Evolutionary conservation across 1,140 invertebrate species (phyloP).

Genomic region (Sminthurinus signatus): DNA sequence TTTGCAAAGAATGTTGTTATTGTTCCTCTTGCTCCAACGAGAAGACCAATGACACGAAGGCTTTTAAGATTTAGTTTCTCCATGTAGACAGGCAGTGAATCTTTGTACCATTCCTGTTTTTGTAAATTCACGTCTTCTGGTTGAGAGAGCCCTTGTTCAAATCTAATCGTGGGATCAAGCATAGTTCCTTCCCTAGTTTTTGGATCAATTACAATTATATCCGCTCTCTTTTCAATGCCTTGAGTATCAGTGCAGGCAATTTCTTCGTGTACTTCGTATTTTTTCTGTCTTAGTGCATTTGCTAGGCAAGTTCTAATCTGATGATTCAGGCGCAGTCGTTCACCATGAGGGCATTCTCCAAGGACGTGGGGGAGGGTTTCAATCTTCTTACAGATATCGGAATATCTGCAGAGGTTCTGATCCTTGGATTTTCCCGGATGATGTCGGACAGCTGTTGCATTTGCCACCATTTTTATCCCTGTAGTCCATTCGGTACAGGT

Average conservation of each 20-base stretch:
- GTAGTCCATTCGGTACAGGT: neutral
- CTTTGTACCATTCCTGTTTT: neutral
- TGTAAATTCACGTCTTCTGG: neutral
- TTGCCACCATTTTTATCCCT: neutral
- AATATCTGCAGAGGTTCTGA: neutral
- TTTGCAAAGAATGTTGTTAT: neutral
- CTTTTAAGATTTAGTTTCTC: neutral
- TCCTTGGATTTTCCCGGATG: neutral
- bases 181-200: neutral
- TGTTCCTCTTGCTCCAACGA: constrained; percentile 15
- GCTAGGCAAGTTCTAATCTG: no score
- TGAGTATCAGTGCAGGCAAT: neutral
- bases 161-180: constrained; percentile 11
- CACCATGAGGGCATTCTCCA: no score
- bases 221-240: neutral
- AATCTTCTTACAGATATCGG: no score
- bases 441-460: neutral
- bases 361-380: no score
- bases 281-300: neutral
- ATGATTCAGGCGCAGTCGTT: no score
- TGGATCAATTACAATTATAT: neutral
- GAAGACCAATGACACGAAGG: neutral
- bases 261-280: neutral
- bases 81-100: neutral
- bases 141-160: constrained; percentile 5